Evolutionary conservation across 2,888 invertebrate genomes (phyloP), one percentile per base, ranked within the genome.

Genomic region (Acrocyrtus sp.): DNA sequence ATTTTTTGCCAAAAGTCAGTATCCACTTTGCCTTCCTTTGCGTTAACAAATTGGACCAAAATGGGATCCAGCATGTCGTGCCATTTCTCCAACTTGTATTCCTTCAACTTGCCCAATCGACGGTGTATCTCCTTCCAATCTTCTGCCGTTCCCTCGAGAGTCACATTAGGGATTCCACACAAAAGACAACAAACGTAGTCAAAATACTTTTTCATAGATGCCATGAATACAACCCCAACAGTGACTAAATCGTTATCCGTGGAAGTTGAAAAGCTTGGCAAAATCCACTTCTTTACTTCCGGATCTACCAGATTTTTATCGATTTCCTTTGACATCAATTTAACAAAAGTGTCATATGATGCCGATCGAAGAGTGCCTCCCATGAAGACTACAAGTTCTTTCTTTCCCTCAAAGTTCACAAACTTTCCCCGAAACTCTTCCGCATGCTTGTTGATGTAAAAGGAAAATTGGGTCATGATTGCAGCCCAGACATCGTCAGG

Each of bases 401-500:
- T 50, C 29, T 75, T 67, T 0, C 75, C 70, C 19, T 73, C 70
- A 66, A 76, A 76, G 22, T 73, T 56, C 3, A 76, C 75, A 57
- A 76, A 73, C 24, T 69, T 43, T 5, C 53, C 48, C 3, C 76
- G 60, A 58, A 66, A 76, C 45, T 73, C 43, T 41, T 75, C 72
- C 2, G 75, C 68, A 19, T 69, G 39, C 6, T 69, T 66, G n/a
- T 70, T 70, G n/a, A 76, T 48, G 48, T 76, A 76, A 22, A 76
- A 73, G 1, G 73, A 76, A 48, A 76, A 73, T 29, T 76, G 75
- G 1, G 75, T 73, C 56, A 76, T 73, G 12, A 73, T 76, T 0
- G 73, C 73, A 3, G 61, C 60, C 76, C 76, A 76, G 26, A 76
- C 22, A 51, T 76, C 73, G 48, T 76, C 76, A 1, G 73, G 76